phyloP scores from a whole-genome alignment of 2,113 vertebrate genomes.

The Antechinus flavipes region DNA sequence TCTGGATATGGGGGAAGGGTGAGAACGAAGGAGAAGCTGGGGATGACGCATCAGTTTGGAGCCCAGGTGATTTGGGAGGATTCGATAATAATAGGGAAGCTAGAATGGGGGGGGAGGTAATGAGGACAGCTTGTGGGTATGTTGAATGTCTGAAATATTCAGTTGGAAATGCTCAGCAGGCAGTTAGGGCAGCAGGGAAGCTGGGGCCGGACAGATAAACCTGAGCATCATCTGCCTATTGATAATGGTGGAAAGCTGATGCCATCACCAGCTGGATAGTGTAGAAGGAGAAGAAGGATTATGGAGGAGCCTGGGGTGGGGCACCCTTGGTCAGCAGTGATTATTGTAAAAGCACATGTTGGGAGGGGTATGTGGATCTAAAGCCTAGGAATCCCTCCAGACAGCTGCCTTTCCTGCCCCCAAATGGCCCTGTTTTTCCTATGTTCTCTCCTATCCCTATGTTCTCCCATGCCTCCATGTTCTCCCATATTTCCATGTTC shows the following conservation, averaged over 20 bases:
- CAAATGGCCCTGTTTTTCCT: not conserved
- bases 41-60: not conserved
- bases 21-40: not conserved
- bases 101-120: not conserved
- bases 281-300: not conserved
- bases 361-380: not conserved
- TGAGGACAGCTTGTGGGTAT: not conserved
- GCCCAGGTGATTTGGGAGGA: not conserved
- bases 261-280: not conserved
- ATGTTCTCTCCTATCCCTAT: too few species aligned
- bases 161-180: not conserved
- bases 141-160: not conserved
- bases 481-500: too few species aligned
- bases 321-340: not conserved
- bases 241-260: not conserved
- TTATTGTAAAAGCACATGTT: not conserved
- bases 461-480: not conserved
- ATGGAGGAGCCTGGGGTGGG: not conserved
- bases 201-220: not conserved
- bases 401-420: not conserved
- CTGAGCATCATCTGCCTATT: not conserved
- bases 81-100: not conserved
- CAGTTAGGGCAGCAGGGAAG: not conserved
- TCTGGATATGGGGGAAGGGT: not conserved
- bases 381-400: not conserved